Percentiles rank a stretch among this genome's conserved stretches.
Evolutionary conservation across 2,888 invertebrate genomes (phyloP).

Genomic region (Acanthoscelides obtectus): DNA sequence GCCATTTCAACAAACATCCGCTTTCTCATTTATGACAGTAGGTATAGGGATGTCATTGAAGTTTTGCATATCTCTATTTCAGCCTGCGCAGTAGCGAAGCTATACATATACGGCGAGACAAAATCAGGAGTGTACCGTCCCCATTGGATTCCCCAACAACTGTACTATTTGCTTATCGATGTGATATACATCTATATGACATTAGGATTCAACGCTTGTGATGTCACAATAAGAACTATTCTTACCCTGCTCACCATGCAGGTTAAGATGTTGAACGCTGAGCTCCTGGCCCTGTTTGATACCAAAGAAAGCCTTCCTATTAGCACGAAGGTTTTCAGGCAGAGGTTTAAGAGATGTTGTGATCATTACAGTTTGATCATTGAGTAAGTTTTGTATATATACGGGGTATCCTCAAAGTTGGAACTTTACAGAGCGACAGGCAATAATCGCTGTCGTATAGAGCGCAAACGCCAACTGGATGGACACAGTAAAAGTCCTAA

Average conservation of each 20-base stretch:
- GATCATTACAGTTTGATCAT: not conserved
- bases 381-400: not conserved
- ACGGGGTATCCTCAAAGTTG: not conserved
- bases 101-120: not conserved
- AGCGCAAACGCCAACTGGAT: no score
- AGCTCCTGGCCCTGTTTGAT: not conserved
- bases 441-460: no score
- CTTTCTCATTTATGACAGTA: no score
- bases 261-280: not conserved
- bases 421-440: no score
- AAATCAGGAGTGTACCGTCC: not conserved
- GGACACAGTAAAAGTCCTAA: no score
- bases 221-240: not conserved
- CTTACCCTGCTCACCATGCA: not conserved
- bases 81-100: not conserved
- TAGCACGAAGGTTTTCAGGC: not conserved
- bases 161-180: not conserved
- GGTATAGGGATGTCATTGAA: no score
- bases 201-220: not conserved
- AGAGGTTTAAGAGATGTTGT: not conserved
- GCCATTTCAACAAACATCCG: no score
- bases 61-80: not conserved
- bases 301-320: not conserved
- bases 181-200: not conserved
- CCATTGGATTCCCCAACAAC: not conserved